Percentiles rank a stretch among this genome's conserved stretches.
phyloP scores from a whole-genome alignment of 1,140 invertebrate genomes.

The Bombus impatiens region DNA sequence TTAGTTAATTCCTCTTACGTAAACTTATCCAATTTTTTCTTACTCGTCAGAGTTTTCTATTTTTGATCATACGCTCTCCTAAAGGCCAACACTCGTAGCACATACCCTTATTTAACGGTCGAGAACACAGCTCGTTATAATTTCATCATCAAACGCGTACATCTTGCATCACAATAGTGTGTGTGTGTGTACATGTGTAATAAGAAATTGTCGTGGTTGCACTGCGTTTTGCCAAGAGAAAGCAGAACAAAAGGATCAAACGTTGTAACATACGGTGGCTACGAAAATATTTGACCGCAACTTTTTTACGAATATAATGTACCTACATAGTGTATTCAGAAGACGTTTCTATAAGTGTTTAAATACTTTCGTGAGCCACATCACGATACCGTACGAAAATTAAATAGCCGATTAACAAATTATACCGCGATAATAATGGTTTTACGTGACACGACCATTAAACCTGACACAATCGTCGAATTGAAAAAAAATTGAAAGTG shows the following conservation, averaged over 20 bases:
- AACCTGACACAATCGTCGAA: neutral
- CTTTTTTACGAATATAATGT: neutral
- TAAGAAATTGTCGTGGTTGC: conserved; percentile 30
- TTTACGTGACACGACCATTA: neutral
- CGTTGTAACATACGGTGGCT: neutral
- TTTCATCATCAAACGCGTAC: conserved; percentile 48
- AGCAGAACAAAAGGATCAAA: conserved; percentile 41
- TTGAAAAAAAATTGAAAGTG: conserved; percentile 13
- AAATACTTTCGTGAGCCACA: no score
- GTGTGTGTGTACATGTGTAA: conserved; percentile 23
- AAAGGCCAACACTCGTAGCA: neutral
- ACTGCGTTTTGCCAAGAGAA: conserved; percentile 26
- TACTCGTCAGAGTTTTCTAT: neutral
- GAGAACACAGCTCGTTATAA: conserved; percentile 50
- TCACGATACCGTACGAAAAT: neutral
- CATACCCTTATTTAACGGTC: conserved; percentile 24
- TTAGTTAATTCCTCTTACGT: neutral
- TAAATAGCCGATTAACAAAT: neutral
- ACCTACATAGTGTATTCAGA: no score
- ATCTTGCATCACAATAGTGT: conserved; percentile 51
- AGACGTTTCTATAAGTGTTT: no score
- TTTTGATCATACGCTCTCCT: neutral
- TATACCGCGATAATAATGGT: neutral
- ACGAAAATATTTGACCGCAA: neutral
- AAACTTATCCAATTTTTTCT: neutral